A percentile compares a stretch with the other conserved stretches of the same genome.
phyloP scores from a whole-genome alignment of 2,113 vertebrate species.

The Pseudorasbora parva region DNA sequence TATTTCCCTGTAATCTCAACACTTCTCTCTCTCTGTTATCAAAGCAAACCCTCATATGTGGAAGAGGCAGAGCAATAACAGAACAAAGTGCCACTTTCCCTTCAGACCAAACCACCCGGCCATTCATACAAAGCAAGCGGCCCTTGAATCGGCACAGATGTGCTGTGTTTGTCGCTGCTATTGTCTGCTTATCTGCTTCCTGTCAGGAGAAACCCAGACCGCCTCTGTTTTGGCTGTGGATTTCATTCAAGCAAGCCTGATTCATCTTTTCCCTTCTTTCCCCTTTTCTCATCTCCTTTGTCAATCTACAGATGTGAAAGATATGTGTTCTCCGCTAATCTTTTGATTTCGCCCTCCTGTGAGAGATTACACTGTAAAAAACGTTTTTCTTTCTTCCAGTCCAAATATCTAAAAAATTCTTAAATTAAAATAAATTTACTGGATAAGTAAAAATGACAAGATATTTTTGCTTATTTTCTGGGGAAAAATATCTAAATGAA shows the following conservation, averaged over 20 bases:
- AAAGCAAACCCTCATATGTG: constrained; percentile 64
- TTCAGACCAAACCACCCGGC: constrained; percentile 69
- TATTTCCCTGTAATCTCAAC: constrained; percentile 70
- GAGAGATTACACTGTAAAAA: no score
- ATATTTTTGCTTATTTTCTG: no score
- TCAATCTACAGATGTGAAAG: constrained; percentile 43
- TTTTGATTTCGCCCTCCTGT: not conserved
- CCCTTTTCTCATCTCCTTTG: not conserved
- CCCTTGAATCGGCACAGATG: constrained; percentile 16
- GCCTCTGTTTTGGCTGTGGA: constrained; percentile 75
- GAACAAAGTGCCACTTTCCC: constrained; percentile 78
- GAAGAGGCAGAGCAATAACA: constrained; percentile 70
- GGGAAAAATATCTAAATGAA: no score
- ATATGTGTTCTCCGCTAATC: not conserved
- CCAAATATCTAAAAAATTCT: no score
- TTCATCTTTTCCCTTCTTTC: constrained; percentile 28
- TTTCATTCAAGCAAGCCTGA: constrained; percentile 34
- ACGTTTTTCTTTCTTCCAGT: no score
- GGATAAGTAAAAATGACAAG: no score
- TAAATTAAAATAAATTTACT: no score
- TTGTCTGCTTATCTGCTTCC: constrained; percentile 80
- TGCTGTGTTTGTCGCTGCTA: constrained; percentile 64
- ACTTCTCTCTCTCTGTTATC: constrained; percentile 67
- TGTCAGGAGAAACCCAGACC: constrained; percentile 64
- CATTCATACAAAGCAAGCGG: constrained; percentile 30